Evolutionary conservation across 2,888 invertebrate species (phyloP).

Genomic region (Drosophila yooni): DNA sequence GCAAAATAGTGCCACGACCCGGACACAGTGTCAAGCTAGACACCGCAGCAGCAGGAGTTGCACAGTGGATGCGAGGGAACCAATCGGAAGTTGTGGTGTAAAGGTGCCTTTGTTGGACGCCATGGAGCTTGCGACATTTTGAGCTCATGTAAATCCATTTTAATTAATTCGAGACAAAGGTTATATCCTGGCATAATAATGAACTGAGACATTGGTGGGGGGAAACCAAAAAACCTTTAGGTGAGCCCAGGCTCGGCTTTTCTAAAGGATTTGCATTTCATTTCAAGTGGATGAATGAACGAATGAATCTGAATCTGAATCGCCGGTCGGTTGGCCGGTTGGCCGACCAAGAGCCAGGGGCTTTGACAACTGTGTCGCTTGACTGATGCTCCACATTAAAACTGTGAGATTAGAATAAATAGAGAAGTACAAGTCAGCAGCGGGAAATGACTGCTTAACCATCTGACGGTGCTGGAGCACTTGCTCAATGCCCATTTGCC

Average conservation of each 20-base stretch:
- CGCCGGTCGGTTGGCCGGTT: not conserved
- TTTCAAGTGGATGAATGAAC: constrained; percentile 78
- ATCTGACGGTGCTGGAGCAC: constrained; percentile 19
- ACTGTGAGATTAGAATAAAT: constrained; percentile 75
- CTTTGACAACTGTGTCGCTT: constrained; percentile 30
- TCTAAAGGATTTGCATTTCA: constrained; percentile 79
- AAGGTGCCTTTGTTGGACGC: constrained; percentile 68
- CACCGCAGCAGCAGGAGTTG: not conserved
- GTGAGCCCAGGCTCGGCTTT: constrained; percentile 57
- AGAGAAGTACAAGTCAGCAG: constrained; percentile 47
- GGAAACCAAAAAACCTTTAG: constrained; percentile 42
- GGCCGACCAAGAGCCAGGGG: not conserved
- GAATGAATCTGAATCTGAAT: constrained; percentile 49
- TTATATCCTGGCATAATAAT: constrained; percentile 78
- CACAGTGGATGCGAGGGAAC: not conserved
- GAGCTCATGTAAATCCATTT: constrained; percentile 82
- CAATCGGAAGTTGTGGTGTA: constrained; percentile 50
- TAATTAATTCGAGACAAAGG: constrained; percentile 83
- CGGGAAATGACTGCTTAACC: constrained; percentile 28
- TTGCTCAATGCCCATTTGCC: constrained; percentile 6
- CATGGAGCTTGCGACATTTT: constrained; percentile 68
- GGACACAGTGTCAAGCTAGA: constrained; percentile 33
- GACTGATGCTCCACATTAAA: constrained; percentile 77
- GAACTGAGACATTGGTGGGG: constrained; percentile 44
- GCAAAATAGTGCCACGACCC: constrained; percentile 58